These are phyloP conservation scores for Microcebus jonahi DNA, from an alignment of 2,113 vertebrate genomes.

Conservation along the genomic window DNA sequence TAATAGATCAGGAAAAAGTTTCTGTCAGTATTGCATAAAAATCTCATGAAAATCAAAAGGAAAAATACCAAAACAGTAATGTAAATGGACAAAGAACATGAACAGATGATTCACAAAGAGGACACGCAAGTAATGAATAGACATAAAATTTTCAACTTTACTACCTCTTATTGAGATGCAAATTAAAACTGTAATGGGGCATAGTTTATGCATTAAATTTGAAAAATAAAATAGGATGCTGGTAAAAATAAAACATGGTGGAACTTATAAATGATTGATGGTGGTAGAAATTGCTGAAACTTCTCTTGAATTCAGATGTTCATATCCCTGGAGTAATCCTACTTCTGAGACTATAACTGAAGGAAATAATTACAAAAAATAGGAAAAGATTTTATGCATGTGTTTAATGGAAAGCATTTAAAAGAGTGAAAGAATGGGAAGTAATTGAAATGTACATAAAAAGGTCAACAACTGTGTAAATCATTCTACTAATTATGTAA, in stretches of 20 bases:
- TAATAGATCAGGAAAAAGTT: neutral
- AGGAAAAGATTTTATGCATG: neutral
- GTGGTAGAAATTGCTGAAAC: constrained; percentile 26
- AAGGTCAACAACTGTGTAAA: neutral
- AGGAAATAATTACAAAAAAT: neutral
- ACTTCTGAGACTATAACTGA: neutral
- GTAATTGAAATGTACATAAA: neutral
- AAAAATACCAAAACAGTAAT: constrained; percentile 27
- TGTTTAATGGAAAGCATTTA: neutral
- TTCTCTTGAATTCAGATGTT: constrained; percentile 15
- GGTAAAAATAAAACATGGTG: neutral
- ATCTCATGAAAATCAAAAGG: constrained; percentile 23
- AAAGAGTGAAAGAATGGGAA: neutral
- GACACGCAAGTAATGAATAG: neutral
- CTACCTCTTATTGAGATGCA: constrained; percentile 46
- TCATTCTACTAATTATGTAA: neutral
- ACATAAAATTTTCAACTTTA: constrained; percentile 14
- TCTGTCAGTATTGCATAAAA: constrained; percentile 14
- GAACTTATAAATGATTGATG: neutral
- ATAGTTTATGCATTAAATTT: constrained; percentile 39
- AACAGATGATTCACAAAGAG: constrained; percentile 38
- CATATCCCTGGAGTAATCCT: neutral
- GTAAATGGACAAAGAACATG: neutral
- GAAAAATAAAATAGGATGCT: constrained; percentile 36
- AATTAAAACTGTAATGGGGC: constrained; percentile 14